Conservation (phyloP, 2,113 vertebrate genomes). For the Plecotus auritus region DNA sequence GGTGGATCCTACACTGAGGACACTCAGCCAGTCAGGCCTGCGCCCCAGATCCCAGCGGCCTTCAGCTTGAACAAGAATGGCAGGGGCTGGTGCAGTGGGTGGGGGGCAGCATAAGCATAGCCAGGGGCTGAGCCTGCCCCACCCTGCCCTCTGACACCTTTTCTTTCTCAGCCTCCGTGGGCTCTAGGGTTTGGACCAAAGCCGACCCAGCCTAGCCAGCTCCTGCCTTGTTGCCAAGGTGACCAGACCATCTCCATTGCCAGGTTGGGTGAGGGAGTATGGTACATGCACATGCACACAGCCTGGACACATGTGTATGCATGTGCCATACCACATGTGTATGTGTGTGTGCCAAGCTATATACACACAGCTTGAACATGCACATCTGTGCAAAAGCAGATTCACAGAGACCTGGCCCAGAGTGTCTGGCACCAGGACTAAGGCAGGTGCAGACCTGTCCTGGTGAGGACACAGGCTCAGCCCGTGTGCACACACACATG, state of each 20-base stretch:
- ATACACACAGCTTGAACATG: neutral
- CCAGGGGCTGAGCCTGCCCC: neutral
- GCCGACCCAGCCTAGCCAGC: conserved; percentile 32
- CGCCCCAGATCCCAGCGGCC: neutral
- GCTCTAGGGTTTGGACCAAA: conserved; percentile 25
- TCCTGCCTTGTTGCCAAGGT: conserved; percentile 51
- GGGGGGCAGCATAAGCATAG: neutral
- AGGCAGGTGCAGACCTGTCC: neutral
- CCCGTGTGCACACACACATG: neutral
- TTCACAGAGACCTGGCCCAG: rapidly evolving
- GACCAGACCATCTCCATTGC: conserved; percentile 23
- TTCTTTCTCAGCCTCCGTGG: neutral
- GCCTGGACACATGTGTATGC: neutral
- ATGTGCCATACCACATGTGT: neutral
- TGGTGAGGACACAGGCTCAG: neutral
- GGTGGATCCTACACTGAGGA: neutral
- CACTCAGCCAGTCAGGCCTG: neutral
- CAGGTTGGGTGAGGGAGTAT: neutral
- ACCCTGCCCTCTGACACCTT: neutral
- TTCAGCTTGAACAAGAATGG: neutral
- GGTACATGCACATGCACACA: neutral
- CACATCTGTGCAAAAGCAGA: neutral
- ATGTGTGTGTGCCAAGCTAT: too few relatives aligned
- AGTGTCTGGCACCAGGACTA: rapidly evolving
- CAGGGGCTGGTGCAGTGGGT: neutral